Evolutionary conservation across 2,113 vertebrate species (phyloP).

Genomic region (Hydrolagus affinis): DNA sequence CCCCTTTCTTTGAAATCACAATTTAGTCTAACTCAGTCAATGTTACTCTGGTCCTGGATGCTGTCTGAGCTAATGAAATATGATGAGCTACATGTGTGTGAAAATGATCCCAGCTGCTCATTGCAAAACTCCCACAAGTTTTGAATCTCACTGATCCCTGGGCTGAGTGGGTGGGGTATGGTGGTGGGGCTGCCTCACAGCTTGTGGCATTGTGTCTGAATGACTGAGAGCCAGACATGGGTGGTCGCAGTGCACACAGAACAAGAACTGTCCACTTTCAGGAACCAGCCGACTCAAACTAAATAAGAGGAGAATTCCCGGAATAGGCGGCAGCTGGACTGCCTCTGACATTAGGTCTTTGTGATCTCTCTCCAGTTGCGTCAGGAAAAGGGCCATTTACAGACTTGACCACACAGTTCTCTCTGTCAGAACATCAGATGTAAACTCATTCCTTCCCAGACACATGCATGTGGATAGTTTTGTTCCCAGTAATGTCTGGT

Average conservation of each 20-base stretch:
- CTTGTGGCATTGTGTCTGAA: background rate
- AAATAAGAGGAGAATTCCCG: background rate
- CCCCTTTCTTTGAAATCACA: background rate
- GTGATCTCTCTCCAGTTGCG: constrained; percentile 12
- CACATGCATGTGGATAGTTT: background rate
- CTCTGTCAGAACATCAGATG: background rate
- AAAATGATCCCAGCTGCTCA: background rate
- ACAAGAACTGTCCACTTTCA: background rate
- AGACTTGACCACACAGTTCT: background rate
- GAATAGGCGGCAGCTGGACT: background rate
- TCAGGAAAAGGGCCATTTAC: background rate
- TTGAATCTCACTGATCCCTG: too few species aligned
- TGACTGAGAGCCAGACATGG: background rate
- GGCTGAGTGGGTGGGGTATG: too few species aligned
- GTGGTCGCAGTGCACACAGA: background rate
- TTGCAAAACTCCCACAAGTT: background rate
- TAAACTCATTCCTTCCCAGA: background rate
- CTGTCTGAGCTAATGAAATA: background rate
- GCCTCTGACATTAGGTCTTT: background rate
- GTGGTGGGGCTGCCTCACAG: background rate
- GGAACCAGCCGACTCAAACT: background rate
- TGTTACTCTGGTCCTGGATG: background rate
- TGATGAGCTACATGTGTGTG: background rate
- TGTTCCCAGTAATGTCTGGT: constrained; percentile 19
- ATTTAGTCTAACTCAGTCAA: background rate